Evolutionary conservation across 2,888 invertebrate genomes (phyloP).

Genomic region (Yponomeuta evonymella): DNA sequence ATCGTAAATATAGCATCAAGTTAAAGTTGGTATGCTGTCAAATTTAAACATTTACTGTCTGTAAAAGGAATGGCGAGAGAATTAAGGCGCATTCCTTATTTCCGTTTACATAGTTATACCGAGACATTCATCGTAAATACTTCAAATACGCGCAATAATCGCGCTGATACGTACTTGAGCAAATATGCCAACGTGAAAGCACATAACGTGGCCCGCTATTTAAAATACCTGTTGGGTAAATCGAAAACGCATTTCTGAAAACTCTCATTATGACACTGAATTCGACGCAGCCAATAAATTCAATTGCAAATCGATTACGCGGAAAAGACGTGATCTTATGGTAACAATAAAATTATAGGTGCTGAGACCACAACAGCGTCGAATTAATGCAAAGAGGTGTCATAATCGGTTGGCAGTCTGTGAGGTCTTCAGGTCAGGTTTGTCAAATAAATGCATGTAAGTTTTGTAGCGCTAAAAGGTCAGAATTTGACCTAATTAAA

Average conservation of each 20-base stretch:
- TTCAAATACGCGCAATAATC: neutral
- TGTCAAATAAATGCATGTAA: neutral
- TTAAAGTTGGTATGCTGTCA: too few species aligned
- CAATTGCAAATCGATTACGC: slow-evolving; percentile 7
- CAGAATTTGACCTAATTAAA: too few species aligned
- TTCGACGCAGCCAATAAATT: neutral
- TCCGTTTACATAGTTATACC: neutral
- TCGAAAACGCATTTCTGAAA: slow-evolving; percentile 12
- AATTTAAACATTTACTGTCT: too few species aligned
- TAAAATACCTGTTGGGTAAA: neutral
- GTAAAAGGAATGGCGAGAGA: neutral
- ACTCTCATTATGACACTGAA: slow-evolving; percentile 10
- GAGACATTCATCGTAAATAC: neutral
- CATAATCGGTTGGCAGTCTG: neutral
- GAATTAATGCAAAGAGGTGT: slow-evolving; percentile 2
- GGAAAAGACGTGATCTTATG: slow-evolving; percentile 5
- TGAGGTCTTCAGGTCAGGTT: neutral
- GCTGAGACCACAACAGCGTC: neutral
- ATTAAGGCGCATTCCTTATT: neutral
- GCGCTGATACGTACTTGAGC: neutral
- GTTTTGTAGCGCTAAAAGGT: too few species aligned
- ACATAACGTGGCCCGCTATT: neutral
- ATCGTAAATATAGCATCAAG: too few species aligned
- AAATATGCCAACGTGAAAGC: neutral
- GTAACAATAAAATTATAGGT: slow-evolving; percentile 9